Base-by-base conservation (phyloP, 2,113 vertebrate species). In the Neoarius graeffei region DNA sequence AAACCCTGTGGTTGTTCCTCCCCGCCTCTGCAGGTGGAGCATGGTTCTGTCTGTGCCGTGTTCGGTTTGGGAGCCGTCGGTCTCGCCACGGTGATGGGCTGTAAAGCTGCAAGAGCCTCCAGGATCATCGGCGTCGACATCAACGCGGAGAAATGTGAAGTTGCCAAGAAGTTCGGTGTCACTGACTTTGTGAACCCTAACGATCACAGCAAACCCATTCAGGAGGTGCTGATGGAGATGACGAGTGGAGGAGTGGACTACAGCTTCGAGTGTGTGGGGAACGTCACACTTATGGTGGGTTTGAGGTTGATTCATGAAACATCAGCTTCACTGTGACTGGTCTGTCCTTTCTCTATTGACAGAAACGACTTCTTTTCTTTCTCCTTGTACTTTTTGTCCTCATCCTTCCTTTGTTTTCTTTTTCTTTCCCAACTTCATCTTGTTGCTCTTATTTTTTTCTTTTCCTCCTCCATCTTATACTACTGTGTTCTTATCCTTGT, bases 1-100 rank as follows among this genome's bases (percentile, higher is more conserved):
- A n/a, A n/a, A n/a, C n/a, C n/a, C n/a, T n/a, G n/a, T n/a, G n/a
- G n/a, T n/a, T n/a, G n/a, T n/a, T n/a, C n/a, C n/a, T n/a, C n/a
- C n/a, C n/a, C n/a, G n/a, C n/a, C n/a, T n/a, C n/a, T n/a, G n/a
- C n/a, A 98, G 96, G 97, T 98, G 56, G 94, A 97, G 81, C 90
- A 93, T 48, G 95, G 95, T 42, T 97, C 97, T 10, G 93, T 88
- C 0, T 98, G 97, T 81, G 97, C 95, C 0, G 6, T 98, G 85
- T 97, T 98, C 0, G 97, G 97, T 59, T 92, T 98, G 0, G 97
- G 97, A 79, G 95, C 96, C 0, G 95, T 97, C 0, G 96, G 97
- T 19, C 95, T 98, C 69, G 96, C 96, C 0, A 92, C 92, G 3
- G 0, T 97, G 74, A 96, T 96, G 0, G 96, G 97, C 74, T 97